Percentiles rank a stretch among this genome's conserved stretches.
Evolutionary conservation across 1,140 invertebrate genomes (phyloP).

Genomic region (Lineus longissimus): DNA sequence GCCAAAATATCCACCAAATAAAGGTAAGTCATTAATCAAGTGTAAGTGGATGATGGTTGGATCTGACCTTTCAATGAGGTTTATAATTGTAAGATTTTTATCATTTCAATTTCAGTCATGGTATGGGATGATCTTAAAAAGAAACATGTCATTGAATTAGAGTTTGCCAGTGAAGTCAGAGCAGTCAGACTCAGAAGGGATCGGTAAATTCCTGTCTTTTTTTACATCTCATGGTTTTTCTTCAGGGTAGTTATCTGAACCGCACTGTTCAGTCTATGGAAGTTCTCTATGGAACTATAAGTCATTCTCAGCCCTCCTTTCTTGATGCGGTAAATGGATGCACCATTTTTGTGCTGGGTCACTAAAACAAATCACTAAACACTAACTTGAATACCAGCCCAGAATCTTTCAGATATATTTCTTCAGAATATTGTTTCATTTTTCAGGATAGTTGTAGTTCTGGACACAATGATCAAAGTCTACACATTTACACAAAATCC

Average conservation of each 20-base stretch:
- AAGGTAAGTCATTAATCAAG: constrained; percentile 60
- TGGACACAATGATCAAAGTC: constrained; percentile 94
- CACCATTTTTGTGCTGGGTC: neutral
- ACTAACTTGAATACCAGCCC: neutral
- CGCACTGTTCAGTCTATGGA: neutral
- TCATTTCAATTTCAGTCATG: constrained; percentile 80
- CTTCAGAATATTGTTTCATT: constrained; percentile 1
- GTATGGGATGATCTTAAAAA: constrained; percentile 98
- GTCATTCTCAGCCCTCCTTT: too few relatives aligned
- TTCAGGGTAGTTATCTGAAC: too few relatives aligned
- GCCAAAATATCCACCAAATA: constrained; percentile 89
- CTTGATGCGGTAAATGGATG: too few relatives aligned
- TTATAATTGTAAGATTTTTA: too few relatives aligned
- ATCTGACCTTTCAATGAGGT: too few relatives aligned
- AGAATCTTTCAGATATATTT: neutral
- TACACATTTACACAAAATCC: constrained; percentile 96
- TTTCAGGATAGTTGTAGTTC: constrained; percentile 84
- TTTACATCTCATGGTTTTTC: neutral
- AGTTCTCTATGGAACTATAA: neutral
- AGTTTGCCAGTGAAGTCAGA: constrained; percentile 87
- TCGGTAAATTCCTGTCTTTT: constrained; percentile 43
- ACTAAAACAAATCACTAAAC: neutral
- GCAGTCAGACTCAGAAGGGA: constrained; percentile 86
- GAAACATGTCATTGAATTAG: constrained; percentile 84
- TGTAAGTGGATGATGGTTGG: neutral